Evolutionary conservation across 2,888 invertebrate genomes (phyloP).

Genomic region (Ormyrus rosae): DNA sequence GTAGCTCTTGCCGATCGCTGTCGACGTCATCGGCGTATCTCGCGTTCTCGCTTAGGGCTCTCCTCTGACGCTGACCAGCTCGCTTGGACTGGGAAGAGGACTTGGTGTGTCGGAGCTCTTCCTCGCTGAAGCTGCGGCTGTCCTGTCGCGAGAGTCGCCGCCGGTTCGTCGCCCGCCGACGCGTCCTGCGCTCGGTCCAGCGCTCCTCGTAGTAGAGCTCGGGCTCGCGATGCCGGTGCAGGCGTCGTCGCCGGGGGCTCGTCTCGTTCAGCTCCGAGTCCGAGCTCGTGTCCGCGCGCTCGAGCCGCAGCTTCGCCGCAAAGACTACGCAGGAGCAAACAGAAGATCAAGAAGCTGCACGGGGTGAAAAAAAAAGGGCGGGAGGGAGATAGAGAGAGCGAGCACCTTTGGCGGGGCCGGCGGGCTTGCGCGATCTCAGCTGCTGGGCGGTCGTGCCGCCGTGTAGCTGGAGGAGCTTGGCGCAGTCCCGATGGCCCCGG

Average conservation of each 20-base stretch:
- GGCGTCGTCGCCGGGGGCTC: conserved; percentile 54
- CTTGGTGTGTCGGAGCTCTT: conserved; percentile 72
- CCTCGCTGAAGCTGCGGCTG: conserved; percentile 74
- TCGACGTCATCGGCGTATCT: conserved; percentile 64
- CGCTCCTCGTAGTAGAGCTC: conserved; percentile 71
- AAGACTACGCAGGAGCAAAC: conserved; percentile 61
- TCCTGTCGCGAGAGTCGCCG: conserved; percentile 67
- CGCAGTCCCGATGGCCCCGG: conserved; percentile 91
- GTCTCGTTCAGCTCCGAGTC: conserved; percentile 66
- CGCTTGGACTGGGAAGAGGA: conserved; percentile 69
- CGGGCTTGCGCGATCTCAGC: conserved; percentile 62
- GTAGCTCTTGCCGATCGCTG: background rate
- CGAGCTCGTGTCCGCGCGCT: conserved; percentile 66
- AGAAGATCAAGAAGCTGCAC: too few species aligned
- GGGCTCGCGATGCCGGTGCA: conserved; percentile 62
- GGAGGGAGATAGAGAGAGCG: too few species aligned
- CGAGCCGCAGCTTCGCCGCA: conserved; percentile 70
- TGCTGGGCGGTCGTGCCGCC: conserved; percentile 87
- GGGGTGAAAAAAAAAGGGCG: too few species aligned
- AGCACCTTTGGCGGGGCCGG: conserved; percentile 67
- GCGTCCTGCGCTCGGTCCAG: conserved; percentile 69
- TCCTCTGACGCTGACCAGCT: conserved; percentile 38
- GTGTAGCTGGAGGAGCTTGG: conserved; percentile 93
- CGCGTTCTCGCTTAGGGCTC: conserved; percentile 72
- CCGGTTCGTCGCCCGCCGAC: conserved; percentile 62